Percentiles rank a stretch among this genome's conserved stretches.
Evolutionary conservation across 2,797 vertebrate species (phyloP).

Genomic region (Acropternis orthonyx): DNA sequence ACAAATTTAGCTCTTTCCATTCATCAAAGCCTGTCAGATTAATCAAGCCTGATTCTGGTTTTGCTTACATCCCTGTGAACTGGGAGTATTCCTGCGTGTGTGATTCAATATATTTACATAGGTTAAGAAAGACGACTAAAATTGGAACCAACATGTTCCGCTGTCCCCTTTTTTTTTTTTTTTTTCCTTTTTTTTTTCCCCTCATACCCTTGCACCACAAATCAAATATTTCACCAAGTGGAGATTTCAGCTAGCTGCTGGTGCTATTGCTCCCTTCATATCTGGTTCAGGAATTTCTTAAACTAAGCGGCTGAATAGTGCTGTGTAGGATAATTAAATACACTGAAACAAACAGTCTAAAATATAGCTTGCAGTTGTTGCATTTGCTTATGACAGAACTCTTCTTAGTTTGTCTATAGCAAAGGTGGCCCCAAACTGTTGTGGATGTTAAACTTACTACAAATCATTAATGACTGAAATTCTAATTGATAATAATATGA

Average conservation of each 20-base stretch:
- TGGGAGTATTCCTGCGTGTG: neutral
- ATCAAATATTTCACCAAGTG: neutral
- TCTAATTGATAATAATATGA: neutral
- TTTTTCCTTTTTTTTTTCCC: neutral
- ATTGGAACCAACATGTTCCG: neutral
- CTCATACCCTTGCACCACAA: neutral
- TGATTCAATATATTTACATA: slow-evolving; percentile 34
- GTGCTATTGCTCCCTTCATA: neutral
- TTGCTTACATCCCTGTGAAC: slow-evolving; percentile 31
- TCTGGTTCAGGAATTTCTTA: slow-evolving; percentile 30
- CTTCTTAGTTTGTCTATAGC: neutral
- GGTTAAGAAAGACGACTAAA: neutral
- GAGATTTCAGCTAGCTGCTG: slow-evolving; percentile 25
- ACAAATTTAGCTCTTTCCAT: slow-evolving; percentile 44
- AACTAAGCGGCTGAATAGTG: slow-evolving; percentile 23
- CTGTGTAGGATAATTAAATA: slow-evolving; percentile 43
- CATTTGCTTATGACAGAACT: slow-evolving; percentile 8
- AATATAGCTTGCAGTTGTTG: slow-evolving; percentile 8
- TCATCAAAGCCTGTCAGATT: slow-evolving; percentile 59
- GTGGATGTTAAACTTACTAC: neutral
- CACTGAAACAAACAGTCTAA: slow-evolving; percentile 49
- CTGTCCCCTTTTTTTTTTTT: neutral
- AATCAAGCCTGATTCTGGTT: slow-evolving; percentile 54
- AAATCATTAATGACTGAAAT: neutral
- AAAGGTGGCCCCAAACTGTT: neutral